A percentile compares a stretch with the other conserved stretches of the same genome.
Conservation (phyloP, 2,888 invertebrate species). For the Leptinotarsa haldemani region DNA sequence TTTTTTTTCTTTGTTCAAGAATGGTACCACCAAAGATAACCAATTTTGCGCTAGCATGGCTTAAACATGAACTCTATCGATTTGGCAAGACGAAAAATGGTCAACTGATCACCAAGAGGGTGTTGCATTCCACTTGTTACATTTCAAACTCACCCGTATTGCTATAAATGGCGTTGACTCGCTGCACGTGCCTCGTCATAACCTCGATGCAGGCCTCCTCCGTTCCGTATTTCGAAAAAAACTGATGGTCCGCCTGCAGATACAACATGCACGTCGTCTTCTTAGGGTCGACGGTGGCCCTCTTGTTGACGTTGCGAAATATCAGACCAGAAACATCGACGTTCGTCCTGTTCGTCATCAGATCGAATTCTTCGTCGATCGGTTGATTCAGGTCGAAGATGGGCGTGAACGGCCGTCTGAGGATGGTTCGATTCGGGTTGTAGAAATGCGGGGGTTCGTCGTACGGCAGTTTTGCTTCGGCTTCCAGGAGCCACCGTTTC, state of each 20-base stretch:
- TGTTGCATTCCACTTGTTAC: not conserved
- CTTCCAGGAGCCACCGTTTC: slow-evolving; percentile 79
- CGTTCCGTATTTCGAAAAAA: slow-evolving; percentile 93
- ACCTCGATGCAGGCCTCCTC: slow-evolving; percentile 96
- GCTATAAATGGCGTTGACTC: slow-evolving; percentile 90
- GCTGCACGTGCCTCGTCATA: slow-evolving; percentile 93
- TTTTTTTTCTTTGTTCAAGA: no score
- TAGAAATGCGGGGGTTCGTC: slow-evolving; percentile 67
- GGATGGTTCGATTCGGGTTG: slow-evolving; percentile 61
- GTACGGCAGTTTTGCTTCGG: slow-evolving; percentile 67
- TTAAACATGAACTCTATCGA: no score
- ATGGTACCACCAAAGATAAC: no score
- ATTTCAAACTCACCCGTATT: slow-evolving; percentile 74
- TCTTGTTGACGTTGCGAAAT: slow-evolving; percentile 73
- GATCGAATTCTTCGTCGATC: slow-evolving; percentile 62
- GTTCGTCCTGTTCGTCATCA: slow-evolving; percentile 54
- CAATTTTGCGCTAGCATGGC: no score
- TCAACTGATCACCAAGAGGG: not conserved
- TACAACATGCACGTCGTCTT: slow-evolving; percentile 96
- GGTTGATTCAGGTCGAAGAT: slow-evolving; percentile 62
- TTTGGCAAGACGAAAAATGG: no score
- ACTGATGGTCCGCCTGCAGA: slow-evolving; percentile 95
- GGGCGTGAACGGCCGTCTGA: slow-evolving; percentile 67
- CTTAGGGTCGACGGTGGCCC: slow-evolving; percentile 82
- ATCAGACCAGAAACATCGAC: slow-evolving; percentile 66